Evolutionary conservation across 2,113 vertebrate species (phyloP), one percentile per base, ranked within the genome.

Genomic region (Passerina amoena): DNA sequence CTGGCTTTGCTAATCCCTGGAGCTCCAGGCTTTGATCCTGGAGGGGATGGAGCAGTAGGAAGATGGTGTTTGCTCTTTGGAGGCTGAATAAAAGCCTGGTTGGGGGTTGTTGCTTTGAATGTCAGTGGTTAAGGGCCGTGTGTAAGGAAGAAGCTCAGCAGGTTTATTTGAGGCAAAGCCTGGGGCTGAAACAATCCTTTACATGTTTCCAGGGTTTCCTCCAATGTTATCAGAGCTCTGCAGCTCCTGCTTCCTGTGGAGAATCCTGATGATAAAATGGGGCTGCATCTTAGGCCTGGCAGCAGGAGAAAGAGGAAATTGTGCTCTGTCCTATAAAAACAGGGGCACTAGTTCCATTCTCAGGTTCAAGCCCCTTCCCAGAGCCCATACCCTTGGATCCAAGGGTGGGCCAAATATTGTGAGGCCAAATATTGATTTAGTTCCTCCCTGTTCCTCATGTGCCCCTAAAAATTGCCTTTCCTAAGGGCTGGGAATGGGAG

Each of bases 61-160:
- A 75, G 84, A 18, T 17, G 11, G 8, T 28, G 75, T 95, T 90
- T 92, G 86, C 40, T 75, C 60, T 69, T 47, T 56, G 83, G 73
- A 84, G 77, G n/a, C 48, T 44, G 57, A 27, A 65, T 42, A n/a
- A 87, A 86, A 72, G 73, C 3, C 65, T 61, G 27, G 18, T 33
- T 24, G 78, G 73, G 81, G 57, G 14, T 75, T 84, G 72, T 81
- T 95, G 83, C 72, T 88, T 22, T 47, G 11, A 30, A 71, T 73
- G 81, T 87, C 47, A 10, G 38, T 61, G 82, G 17, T 69, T 40
- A 4, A 89, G 81, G 77, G 70, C 6, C 91, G 53, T 69, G 0
- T 76, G 70, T 33, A 20, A 96, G 96, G 94, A 95, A 90, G 93
- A 86, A 75, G 76, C 96, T 90, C 90, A 87, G 94, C 91, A 40